Evolutionary conservation across 2,113 vertebrate genomes (phyloP), one percentile per base, ranked within the genome.

Genomic region (Gavia stellata): DNA sequence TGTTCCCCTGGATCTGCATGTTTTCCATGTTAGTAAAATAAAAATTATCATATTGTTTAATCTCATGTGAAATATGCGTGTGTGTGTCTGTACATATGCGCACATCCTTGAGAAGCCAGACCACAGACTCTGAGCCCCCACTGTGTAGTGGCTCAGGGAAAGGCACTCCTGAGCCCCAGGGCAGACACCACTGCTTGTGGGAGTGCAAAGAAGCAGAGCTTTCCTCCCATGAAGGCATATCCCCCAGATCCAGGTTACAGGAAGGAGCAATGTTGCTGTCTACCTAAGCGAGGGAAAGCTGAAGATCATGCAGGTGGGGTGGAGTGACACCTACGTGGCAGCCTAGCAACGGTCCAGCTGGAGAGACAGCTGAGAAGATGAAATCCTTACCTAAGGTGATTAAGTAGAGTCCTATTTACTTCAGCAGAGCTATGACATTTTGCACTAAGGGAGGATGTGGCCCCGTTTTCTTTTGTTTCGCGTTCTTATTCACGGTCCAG

Each of bases 331-430:
- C 24, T 87, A 5, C 0, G 1, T 66, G 63, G 14, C 33, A 80
- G 9, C 19, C 81, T 93, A 85, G 85, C 86, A 86, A 77, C 16
- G 42, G 17, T 90, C 71, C 92, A 93, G 53, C 40, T 61, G 36
- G 8, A 34, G 21, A 88, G 8, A 70, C 19, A 1, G 4, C 25
- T 58, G 66, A 61, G 77, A 23, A 61, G 83, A 68, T 79, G 25
- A 88, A 94, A 94, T 87, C 81, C 81, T 68, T 95, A 80, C 55
- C 70, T 94, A 94, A 96, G 81, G 62, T 82, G 55, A 90, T 95
- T 95, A 91, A 50, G 53, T 24, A 36, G n/a, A 89, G 66, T 42
- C 24, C 38, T 74, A 36, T 82, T 90, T 94, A 36, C 66, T 86
- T 80, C 53, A 75, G 66, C 74, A 77, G 45, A 91, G 62, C 71